Evolutionary conservation across 2,113 vertebrate species (phyloP), one percentile per base, ranked within the genome.

Genomic region (Percopsis transmontana): DNA sequence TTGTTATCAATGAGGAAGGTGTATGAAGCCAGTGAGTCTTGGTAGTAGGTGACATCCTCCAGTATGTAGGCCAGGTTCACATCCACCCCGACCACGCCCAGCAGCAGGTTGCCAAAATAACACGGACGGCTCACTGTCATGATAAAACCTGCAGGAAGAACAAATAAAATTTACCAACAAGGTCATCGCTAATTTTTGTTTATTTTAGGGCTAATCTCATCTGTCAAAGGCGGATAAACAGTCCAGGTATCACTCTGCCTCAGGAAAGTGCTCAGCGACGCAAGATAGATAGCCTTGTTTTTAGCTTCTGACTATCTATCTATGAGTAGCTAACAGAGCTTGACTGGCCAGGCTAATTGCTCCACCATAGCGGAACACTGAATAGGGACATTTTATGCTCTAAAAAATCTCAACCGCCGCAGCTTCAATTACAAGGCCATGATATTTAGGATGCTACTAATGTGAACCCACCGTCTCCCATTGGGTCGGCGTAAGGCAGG

Each of bases 1-100:
- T 99, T 99, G 85, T 99, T 96, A 87, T 99, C 96, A 12, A 99
- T 98, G 70, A 99, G 96, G 85, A 98, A 99, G 0, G 97, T 98
- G 87, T 99, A 99, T 20, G 97, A 98, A 5, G 96, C 96, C 90
- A 98, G 83, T 0, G 97, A 98, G 83, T 99, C 97, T 71, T 98
- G 97, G 75, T 99, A 99, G 82, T 99, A 99, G 0, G 97, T 99
- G 78, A 99, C 97, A 2, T 99, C 97, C 85, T 99, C 97, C 60
- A 99, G 87, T 77, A 99, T 99, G 56, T 99, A 98, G 0, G 97
- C 97, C 13, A 99, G 91, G 59, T 99, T 99, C 66, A 99, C 97
- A 1, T 98, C 97, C 5, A 99, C 97, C 2, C 97, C 97, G 38
- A 99, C 97, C 59, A 99, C 96, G 6, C 97, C 97, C n/a, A 99